Evolutionary conservation across 2,113 vertebrate species (phyloP), one percentile per base, ranked within the genome.

Genomic region (Galbula dea): DNA sequence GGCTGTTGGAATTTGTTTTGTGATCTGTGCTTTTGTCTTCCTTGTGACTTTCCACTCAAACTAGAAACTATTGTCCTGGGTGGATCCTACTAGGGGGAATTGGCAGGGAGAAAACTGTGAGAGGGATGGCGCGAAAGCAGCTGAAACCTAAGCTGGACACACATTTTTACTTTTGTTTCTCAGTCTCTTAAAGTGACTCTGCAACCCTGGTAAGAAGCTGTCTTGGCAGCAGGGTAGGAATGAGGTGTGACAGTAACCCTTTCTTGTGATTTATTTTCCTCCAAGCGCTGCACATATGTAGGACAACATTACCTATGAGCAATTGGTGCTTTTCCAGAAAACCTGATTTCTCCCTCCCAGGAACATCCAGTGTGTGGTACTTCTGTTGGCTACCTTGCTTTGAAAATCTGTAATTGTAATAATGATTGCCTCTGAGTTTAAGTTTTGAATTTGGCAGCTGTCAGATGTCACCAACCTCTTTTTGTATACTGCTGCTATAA

Each of bases 251-350:
- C 55, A 66, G 58, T 37, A 88, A 34, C 41, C n/a, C 46, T 82
- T 86, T 72, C 71, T 76, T 58, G 39, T 58, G 71, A 79, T 89
- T 68, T 89, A 46, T 91, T 91, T 92, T 85, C 62, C 58, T 87
- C 58, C 46, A 77, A 93, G 67, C 46, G n/a, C 22, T 21, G 12
- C 41, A 49, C 8, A 9, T 63, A 51, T 74, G 69, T 78, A 63
- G 81, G 76, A 67, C 37, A 92, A 63, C 32, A 36, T 76, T 39
- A 88, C 61, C 74, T 51, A 27, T 15, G 27, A 69, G 58, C 46
- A 94, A 15, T 7, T 0, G 0, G 5, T 68, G 37, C 12, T 79
- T 72, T 87, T 62, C 24, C 37, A 83, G 51, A 74, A 9, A 83
- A 11, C 7, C 12, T 34, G 17, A 27, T 80, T 78, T 52, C 58